Base-by-base conservation (phyloP, 2,113 vertebrate genomes). In the Salvelinus namaycush region DNA sequence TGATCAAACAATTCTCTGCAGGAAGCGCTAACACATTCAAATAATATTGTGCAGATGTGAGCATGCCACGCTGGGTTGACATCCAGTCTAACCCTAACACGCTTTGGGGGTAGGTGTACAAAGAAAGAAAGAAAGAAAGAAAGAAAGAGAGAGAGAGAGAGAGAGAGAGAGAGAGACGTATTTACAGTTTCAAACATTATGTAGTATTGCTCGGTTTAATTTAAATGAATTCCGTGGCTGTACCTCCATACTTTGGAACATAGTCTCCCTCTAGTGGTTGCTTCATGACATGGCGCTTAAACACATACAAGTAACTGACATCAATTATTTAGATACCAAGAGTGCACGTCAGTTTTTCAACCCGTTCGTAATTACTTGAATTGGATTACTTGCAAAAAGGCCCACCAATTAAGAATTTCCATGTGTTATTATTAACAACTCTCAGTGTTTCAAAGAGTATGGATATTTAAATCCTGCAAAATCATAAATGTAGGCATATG, bases 1-100 rank as follows among this genome's bases (percentile, higher is more conserved):
- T 66, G 78, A 75, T 75, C 69, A 78, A 77, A 67, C 74, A 74
- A 79, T 79, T 79, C 78, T 73, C 78, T 64, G 71, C 39, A 79
- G 78, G 78, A 79, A 75, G 73, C 73, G 66, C 66, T 75, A 79
- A 39, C 68, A 67, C 59, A 71, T 66, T 44, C 7, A 14, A n/a
- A 71, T 79, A 80, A 76, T 76, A 18, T 49, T 13, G 20, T 73
- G 64, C 74, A 80, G 74, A 80, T 80, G 74, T 76, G 79, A 76
- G 64, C 62, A 73, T 76, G 79, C 65, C 70, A 44, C 20, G 18
- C 22, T 1, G 39, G 29, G 26, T 18, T 11, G 62, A 57, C 14
- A 57, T 57, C 20, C 54, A 57, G 54, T 57, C 54, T 20, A 57
- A 57, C 51, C 12, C 18, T 18, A 20, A 57, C 18, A 57, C 4